A percentile compares a stretch with the other conserved stretches of the same genome.
Evolutionary conservation across 2,888 invertebrate genomes (phyloP).

Genomic region (Junonia oenone): DNA sequence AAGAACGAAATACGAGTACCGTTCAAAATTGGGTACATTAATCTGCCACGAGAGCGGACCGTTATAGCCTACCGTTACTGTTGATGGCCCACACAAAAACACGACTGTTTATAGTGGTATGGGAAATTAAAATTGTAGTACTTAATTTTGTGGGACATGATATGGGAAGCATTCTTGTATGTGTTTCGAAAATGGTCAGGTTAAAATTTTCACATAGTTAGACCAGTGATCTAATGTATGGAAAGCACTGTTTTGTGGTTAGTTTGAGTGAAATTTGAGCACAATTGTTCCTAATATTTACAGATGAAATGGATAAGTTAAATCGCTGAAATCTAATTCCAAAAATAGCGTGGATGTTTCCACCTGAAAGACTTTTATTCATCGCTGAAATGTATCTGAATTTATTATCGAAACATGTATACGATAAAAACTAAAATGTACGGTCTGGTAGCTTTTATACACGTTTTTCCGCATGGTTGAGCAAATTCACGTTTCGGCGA

Average conservation of each 20-base stretch:
- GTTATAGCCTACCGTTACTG: constrained; percentile 31
- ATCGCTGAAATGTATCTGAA: not conserved
- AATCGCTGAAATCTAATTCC: not conserved
- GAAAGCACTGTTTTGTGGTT: no score
- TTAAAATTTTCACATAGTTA: no score
- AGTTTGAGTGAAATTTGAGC: no score
- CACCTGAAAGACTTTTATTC: not conserved
- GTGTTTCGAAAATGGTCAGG: no score
- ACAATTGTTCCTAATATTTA: no score
- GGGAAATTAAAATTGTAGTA: constrained; percentile 4
- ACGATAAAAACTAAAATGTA: constrained; percentile 5
- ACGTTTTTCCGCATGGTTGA: constrained; percentile 16
- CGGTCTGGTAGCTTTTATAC: constrained; percentile 14
- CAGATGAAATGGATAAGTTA: no score
- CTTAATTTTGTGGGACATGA: not conserved
- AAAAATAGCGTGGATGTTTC: not conserved
- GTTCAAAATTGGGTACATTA: constrained; percentile 21
- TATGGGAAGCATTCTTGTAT: not conserved
- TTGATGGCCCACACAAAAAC: constrained; percentile 23
- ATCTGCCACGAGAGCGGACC: constrained; percentile 23
- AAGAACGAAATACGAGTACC: constrained; percentile 14
- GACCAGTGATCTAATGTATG: no score
- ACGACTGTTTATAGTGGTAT: not conserved
- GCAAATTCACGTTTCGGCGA: constrained; percentile 10
- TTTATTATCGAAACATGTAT: not conserved